Evolutionary conservation across 2,113 vertebrate species (phyloP).

Genomic region (Amia ocellicauda): DNA sequence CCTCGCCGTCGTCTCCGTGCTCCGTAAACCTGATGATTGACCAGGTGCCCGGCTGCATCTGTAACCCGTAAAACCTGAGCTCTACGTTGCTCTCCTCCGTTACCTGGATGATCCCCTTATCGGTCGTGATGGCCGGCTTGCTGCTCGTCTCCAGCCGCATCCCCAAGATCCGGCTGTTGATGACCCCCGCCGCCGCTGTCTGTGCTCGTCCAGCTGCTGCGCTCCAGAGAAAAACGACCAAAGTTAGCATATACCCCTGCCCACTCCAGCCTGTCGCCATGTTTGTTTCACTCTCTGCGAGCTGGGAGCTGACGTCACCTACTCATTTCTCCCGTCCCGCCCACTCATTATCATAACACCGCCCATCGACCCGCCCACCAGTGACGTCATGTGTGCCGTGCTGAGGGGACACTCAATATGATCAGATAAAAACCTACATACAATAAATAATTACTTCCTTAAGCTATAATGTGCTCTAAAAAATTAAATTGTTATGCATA

Average conservation of each 20-base stretch:
- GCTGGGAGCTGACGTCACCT: conserved; percentile 72
- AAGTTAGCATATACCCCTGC: conserved; percentile 62
- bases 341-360: conserved; percentile 44
- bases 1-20: conserved; percentile 41
- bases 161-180: conserved; percentile 68
- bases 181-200: conserved; percentile 32
- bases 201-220: conserved; percentile 53
- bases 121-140: conserved; percentile 57
- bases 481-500: too few relatives aligned
- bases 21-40: conserved; percentile 78
- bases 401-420: too few relatives aligned
- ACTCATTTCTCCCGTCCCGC: conserved; percentile 57
- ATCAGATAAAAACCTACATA: too few relatives aligned
- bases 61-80: conserved; percentile 84
- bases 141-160: conserved; percentile 79
- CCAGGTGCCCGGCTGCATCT: conserved; percentile 57
- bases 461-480: too few relatives aligned
- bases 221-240: conserved; percentile 63
- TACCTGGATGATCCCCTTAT: conserved; percentile 79
- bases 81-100: conserved; percentile 79
- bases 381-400: conserved; percentile 34
- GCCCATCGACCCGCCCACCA: conserved; percentile 25
- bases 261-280: conserved; percentile 73
- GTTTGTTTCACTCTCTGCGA: conserved; percentile 70
- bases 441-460: too few relatives aligned